phyloP scores from a whole-genome alignment of 2,113 vertebrate genomes.

The Sterna hirundo region DNA sequence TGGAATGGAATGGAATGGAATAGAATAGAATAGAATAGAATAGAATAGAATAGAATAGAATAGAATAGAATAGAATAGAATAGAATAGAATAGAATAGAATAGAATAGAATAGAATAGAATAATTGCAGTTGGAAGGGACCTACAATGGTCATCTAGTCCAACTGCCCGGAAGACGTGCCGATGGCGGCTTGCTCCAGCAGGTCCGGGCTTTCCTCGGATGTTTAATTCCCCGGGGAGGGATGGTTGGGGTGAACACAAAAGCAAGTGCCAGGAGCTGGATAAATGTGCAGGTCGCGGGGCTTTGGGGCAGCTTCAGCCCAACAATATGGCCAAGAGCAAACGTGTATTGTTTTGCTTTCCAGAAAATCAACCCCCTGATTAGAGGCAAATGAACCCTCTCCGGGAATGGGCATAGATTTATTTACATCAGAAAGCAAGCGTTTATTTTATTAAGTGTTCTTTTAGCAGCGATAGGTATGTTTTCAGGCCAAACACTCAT shows the following conservation, averaged over 20 bases:
- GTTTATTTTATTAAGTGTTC: not conserved
- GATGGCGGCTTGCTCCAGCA: accelerated
- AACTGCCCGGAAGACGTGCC: not conserved
- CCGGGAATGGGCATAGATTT: not conserved
- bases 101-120: not conserved
- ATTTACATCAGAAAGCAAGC: not conserved
- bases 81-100: no score
- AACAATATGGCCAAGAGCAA: not conserved
- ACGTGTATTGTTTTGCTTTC: not conserved
- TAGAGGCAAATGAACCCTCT: not conserved
- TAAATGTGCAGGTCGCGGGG: accelerated
- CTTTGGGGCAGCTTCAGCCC: not conserved
- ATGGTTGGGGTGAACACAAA: not conserved
- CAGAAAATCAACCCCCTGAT: not conserved
- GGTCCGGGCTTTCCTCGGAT: not conserved
- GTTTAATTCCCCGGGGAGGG: not conserved
- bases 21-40: not conserved
- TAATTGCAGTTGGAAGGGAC: not conserved
- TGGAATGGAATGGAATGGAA: no score
- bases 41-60: not conserved
- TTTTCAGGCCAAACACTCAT: not conserved
- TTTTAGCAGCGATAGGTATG: not conserved
- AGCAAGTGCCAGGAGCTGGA: not conserved
- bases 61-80: no score
- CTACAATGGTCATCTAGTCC: accelerated